Evolutionary conservation across 2,888 invertebrate species (phyloP), one percentile per base, ranked within the genome.

Genomic region (Frankliniella fusca): DNA sequence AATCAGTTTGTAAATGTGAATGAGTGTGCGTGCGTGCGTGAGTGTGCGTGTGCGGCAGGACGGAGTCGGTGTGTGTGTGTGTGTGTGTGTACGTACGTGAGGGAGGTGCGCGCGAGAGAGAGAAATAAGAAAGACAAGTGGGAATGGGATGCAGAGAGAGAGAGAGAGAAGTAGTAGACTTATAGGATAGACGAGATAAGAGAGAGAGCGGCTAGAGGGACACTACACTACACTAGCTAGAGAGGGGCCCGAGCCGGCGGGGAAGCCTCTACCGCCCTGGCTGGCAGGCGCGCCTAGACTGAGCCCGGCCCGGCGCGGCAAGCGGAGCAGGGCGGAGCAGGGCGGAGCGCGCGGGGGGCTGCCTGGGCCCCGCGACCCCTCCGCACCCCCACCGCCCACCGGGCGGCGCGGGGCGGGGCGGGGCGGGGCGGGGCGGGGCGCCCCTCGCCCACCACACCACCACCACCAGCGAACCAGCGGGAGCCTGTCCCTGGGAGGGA

Each of bases 261-360:
- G 84, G 84, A 85, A 85, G 85, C 86, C 38, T 86, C 87, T 87
- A 87, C 85, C 84, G 86, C 84, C 84, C 83, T 80, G 80, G 80
- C 83, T 83, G 84, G 82, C 82, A 48, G 81, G 81, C 48, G 81
- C 83, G 81, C 82, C 83, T 81, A 82, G 83, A 81, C 82, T 81
- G 49, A 80, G 81, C 23, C 27, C 38, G 38, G 38, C 5, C 3
- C 38, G 38, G 54, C 54, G 5, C 54, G 54, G 54, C 54, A 9
- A 12, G 18, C 38, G 38, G 38, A 5, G 38, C 38, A 5, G 54
- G 54, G 54, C 15, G 15, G 54, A 2, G 54, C 54, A 7, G 54
- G 54, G 54, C 18, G 54, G 61, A 1, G 61, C 15, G 15, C 61
- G 61, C 7, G 54, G 54, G 54, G 18, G 54, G 54, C 54, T n/a